Evolutionary conservation across 1,140 invertebrate species (phyloP).

Genomic region (Chironomus striatipennis): DNA sequence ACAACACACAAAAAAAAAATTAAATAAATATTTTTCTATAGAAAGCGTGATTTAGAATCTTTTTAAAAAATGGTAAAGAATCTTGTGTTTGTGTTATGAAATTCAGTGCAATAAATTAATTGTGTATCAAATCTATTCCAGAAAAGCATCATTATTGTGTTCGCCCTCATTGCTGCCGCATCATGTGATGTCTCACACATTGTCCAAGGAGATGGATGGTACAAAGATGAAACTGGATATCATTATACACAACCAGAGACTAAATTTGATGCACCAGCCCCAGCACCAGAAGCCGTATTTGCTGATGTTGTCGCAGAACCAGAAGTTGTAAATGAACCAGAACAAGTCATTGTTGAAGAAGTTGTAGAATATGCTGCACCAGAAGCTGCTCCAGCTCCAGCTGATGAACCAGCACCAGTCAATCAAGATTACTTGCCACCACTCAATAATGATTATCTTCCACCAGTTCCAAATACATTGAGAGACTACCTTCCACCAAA

Average conservation of each 20-base stretch:
- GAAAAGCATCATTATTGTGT: neutral
- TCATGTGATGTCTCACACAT: neutral
- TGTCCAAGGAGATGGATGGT: neutral
- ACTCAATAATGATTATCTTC: neutral
- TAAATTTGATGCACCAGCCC: neutral
- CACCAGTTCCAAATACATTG: neutral
- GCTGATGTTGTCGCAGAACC: neutral
- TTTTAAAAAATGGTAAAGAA: constrained; percentile 1
- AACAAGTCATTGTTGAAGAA: neutral
- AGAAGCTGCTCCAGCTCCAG: neutral
- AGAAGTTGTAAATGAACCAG: neutral
- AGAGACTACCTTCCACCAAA: neutral
- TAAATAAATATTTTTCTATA: neutral
- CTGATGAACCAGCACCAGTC: neutral
- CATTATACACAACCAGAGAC: neutral
- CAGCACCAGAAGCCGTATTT: neutral
- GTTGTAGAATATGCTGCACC: neutral
- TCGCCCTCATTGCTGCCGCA: neutral
- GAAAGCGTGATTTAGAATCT: neutral
- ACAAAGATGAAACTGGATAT: neutral
- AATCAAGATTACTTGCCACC: neutral
- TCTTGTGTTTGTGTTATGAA: neutral
- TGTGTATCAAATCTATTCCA: neutral
- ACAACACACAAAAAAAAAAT: neutral
- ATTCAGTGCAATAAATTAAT: neutral